Evolutionary conservation across 1,140 invertebrate species (phyloP), one percentile per base, ranked within the genome.

Genomic region (Zaprionus gabonicus): DNA sequence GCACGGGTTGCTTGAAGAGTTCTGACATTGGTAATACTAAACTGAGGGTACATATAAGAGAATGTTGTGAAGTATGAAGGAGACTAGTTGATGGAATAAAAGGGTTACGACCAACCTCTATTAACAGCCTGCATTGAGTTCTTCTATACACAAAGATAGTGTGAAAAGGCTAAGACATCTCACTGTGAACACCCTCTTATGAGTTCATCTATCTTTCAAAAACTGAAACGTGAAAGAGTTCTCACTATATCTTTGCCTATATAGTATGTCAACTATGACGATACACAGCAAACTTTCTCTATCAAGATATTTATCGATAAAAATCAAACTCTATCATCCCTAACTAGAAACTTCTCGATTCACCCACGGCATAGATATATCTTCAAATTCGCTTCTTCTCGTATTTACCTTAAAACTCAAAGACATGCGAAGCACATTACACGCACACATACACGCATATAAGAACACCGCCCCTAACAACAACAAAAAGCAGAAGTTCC

Each of bases 341-440:
- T 28, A 55, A 55, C 12, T 44, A 4, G 12, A 58, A 73, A 73
- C 66, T 59, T 23, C 17, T 60, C 9, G 27, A 13, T 20, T 56
- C 1, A 34, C 64, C 44, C 64, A 5, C 13, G 13, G 15, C 4
- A 10, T 9, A 27, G 12, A 53, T 64, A 36, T 46, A 49, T 10
- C 44, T 13, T 27, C 20, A 15, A 38, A 13, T 31, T 6, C 7
- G 23, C 44, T 10, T 20, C 44, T 51, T 27, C 15, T 34, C 17
- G n/a, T 10, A 34, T 20, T 67, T 41, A 53, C n/a, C 64, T 51
- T 58, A 25, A 13, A 28, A 34, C 56, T 71, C 51, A 62, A 69
- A 58, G 27, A 67, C 44, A 73, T 38, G n/a, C 4, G 25, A 66
- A 59, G 63, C 34, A 68, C 62, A 44, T 81, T 57, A 59, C 17